Evolutionary conservation across 2,113 vertebrate genomes (phyloP).

Genomic region (Nicator chloris): DNA sequence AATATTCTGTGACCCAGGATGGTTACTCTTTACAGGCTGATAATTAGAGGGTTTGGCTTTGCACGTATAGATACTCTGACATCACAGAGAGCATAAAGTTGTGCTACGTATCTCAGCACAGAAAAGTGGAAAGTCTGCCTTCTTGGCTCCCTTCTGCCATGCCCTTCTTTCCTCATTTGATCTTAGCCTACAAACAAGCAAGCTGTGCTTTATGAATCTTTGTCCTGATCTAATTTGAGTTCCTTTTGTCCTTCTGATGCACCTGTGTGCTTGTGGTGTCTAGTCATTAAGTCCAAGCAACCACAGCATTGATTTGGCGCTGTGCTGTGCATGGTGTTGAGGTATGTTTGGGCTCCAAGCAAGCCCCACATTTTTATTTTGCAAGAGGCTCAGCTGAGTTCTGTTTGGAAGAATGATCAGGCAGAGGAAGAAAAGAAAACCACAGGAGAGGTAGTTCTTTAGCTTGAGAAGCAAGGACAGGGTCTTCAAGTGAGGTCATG

Average conservation of each 20-base stretch:
- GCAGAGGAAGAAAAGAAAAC: not conserved
- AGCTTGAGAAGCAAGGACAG: not conserved
- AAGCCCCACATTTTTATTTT: not conserved
- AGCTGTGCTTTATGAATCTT: not conserved
- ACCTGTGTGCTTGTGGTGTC: not conserved
- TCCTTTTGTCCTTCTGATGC: not conserved
- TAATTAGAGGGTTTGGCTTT: not conserved
- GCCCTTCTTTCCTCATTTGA: not conserved
- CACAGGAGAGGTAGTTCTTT: not conserved
- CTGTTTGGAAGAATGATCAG: not conserved
- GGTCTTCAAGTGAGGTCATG: not conserved
- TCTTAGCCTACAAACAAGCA: not conserved
- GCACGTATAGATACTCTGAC: not conserved
- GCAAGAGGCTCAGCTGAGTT: not conserved
- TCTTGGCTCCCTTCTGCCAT: not conserved
- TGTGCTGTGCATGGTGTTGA: not conserved
- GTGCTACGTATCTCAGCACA: not conserved
- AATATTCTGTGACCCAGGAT: not conserved
- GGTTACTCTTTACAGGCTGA: not conserved
- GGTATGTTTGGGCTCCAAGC: not conserved
- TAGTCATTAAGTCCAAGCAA: not conserved
- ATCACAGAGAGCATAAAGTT: not conserved
- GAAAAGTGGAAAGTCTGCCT: not conserved
- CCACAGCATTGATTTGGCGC: not conserved
- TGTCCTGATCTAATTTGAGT: not conserved